These are phyloP conservation scores for Balaeniceps rex DNA, from an alignment of 2,113 vertebrate species.

Conservation along the genomic window DNA sequence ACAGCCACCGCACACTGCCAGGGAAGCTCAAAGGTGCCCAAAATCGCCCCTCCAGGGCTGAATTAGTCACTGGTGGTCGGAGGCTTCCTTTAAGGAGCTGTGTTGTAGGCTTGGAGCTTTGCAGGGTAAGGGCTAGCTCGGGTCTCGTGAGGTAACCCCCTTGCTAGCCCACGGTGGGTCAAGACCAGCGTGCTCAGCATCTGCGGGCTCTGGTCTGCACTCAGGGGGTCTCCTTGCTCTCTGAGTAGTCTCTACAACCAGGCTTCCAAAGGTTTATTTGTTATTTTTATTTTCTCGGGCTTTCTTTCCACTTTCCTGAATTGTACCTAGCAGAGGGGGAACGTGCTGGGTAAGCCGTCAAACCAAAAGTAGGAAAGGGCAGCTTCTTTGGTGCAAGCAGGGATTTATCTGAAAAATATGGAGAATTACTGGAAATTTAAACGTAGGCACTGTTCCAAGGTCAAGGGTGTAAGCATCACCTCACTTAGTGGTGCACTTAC, in stretches of 20 bases:
- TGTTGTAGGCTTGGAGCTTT: background rate
- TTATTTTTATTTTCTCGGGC: background rate
- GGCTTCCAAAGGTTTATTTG: background rate
- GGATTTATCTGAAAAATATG: background rate
- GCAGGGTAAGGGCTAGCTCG: background rate
- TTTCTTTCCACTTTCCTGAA: background rate
- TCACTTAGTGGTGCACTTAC: background rate
- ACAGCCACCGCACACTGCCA: background rate
- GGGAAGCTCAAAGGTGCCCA: background rate
- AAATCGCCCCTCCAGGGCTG: background rate
- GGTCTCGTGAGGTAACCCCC: rapidly evolving
- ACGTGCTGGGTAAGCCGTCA: background rate
- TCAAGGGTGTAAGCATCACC: background rate
- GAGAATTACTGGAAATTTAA: slow-evolving; percentile 22
- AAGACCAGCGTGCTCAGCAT: background rate
- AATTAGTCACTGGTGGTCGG: background rate
- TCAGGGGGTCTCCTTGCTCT: background rate
- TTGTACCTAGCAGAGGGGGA: background rate
- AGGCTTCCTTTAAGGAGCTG: background rate
- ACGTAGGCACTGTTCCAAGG: background rate
- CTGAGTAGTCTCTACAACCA: background rate
- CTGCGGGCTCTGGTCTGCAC: background rate
- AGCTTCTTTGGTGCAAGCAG: background rate
- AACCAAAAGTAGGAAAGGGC: background rate
- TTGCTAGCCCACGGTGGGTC: background rate